These are phyloP conservation scores for Clunio marinus DNA, from an alignment of 2,888 invertebrate genomes.

Conservation along the genomic window DNA sequence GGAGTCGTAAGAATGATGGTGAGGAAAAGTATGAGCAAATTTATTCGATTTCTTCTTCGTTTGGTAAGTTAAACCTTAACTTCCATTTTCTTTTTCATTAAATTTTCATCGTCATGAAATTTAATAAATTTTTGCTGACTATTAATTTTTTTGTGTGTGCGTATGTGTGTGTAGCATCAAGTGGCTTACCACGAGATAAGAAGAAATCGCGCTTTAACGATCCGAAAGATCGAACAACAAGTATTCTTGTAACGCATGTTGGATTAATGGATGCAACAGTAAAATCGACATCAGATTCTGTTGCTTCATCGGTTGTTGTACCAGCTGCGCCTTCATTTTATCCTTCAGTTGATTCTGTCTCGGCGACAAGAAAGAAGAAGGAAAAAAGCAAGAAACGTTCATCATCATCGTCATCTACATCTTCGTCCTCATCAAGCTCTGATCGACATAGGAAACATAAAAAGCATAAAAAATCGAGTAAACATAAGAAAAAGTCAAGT, in stretches of 20 bases:
- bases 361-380: no score
- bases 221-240: slow-evolving; percentile 19
- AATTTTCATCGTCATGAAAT: not conserved
- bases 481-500: slow-evolving; percentile 23
- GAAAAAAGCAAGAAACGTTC: no score
- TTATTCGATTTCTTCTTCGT: slow-evolving; percentile 27
- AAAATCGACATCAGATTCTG: no score
- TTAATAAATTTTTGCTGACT: not conserved
- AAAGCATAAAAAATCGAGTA: slow-evolving; percentile 32
- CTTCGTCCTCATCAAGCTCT: not conserved
- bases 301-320: not conserved
- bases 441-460: slow-evolving; percentile 25
- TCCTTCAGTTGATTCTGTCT: no score
- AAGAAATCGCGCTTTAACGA: slow-evolving; percentile 34
- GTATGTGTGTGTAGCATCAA: no score
- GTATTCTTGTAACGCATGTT: slow-evolving; percentile 23
- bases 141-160: not conserved
- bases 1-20: slow-evolving; percentile 5
- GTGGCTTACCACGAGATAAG: not conserved
- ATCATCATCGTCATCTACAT: not conserved
- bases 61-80: slow-evolving; percentile 19
- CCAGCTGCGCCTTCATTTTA: not conserved
- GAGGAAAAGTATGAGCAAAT: slow-evolving; percentile 30
- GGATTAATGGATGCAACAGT: not conserved
- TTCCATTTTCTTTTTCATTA: not conserved